phyloP scores from a whole-genome alignment of 2,888 invertebrate genomes.

The Agrotis ipsilon region DNA sequence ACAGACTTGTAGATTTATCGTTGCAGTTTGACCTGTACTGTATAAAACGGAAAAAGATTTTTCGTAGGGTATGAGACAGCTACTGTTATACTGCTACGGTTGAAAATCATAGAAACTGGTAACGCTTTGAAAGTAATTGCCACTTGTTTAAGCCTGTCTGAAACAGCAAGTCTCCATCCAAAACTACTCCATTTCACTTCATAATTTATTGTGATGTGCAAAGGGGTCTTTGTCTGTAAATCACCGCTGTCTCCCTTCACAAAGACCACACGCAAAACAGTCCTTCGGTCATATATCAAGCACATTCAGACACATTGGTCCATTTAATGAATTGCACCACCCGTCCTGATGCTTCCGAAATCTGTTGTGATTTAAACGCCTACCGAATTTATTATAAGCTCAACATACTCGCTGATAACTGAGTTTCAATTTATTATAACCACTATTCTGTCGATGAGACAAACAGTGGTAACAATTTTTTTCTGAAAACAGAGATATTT shows the following conservation, averaged over 20 bases:
- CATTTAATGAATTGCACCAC: constrained; percentile 85
- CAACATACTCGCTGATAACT: constrained; percentile 48
- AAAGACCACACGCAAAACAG: constrained; percentile 63
- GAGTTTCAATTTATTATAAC: constrained; percentile 46
- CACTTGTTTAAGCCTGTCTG: no score
- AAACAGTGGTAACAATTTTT: not conserved
- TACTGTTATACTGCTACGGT: no score
- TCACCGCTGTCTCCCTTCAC: constrained; percentile 55
- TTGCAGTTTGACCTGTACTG: no score
- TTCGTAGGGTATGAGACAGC: no score
- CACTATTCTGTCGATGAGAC: not conserved
- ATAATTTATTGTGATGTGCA: no score
- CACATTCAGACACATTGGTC: constrained; percentile 81
- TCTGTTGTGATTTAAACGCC: constrained; percentile 81
- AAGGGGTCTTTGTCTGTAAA: not conserved
- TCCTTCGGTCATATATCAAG: constrained; percentile 82
- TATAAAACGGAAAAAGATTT: no score
- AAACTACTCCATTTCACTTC: no score
- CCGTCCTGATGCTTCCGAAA: constrained; percentile 77
- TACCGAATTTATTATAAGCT: constrained; percentile 69
- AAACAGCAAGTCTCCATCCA: no score
- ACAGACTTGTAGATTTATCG: no score
- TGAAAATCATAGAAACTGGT: no score
- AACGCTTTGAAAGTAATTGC: no score
- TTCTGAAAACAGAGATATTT: not conserved